Evolutionary conservation across 2,797 vertebrate species (phyloP), one percentile per base, ranked within the genome.

Genomic region (Rhinatrema bivittatum): DNA sequence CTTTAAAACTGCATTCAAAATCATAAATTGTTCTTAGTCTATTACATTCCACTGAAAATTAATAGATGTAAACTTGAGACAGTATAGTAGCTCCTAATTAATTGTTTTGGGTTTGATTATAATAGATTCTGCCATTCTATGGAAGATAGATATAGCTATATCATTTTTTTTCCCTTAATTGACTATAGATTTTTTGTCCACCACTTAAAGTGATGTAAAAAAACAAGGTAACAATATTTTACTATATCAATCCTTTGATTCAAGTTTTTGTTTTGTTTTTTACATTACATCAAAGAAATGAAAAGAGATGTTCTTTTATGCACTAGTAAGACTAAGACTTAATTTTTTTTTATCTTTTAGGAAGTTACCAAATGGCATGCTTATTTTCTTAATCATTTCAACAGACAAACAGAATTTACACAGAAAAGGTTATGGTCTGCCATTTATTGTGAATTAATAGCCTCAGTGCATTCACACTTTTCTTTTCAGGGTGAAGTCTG

Each of bases 111-210:
- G 1, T 63, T 70, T 61, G 59, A 49, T 62, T 81, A 81, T 65
- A 91, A 92, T 91, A 93, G 91, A 93, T 92, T 91, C 90, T 93
- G 91, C 88, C 90, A 91, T 95, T 94, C 89, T 83, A 81, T 67
- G 60, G 60, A 50, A 62, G 63, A 62, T 67, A 70, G n/a, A n/a
- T n/a, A n/a, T n/a, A n/a, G n/a, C n/a, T n/a, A n/a, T 31, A 43
- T 62, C 65, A 56, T 62, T 41, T 69, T 55, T 65, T 74, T 62
- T 51, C 61, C 65, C 59, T 63, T 53, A 24, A 40, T 62, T 62
- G 55, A 49, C 55, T 66, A 63, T 34, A 55, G 29, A 62, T 58
- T 41, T 70, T 65, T 74, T 62, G 66, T 56, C 35, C 36, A 46
- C 19, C 46, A 64, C 50, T 60, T 65, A 44, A 5, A 22, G 37